These are phyloP conservation scores for Pyrgus malvae DNA, from an alignment of 2,888 invertebrate genomes.

Conservation along the genomic window DNA sequence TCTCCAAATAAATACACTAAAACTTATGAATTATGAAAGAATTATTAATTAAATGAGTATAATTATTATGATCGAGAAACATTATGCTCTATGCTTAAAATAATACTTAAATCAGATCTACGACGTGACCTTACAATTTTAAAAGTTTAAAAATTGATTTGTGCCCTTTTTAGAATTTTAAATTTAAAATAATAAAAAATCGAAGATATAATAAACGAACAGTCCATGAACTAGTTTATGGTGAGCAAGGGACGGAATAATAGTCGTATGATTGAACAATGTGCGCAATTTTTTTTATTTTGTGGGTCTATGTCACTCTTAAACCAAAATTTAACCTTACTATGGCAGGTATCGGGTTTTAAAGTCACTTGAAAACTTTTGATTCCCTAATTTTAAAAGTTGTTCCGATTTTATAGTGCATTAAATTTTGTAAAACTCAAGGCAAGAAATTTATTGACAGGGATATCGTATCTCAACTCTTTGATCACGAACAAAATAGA, in stretches of 20 bases:
- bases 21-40: conserved; percentile 62
- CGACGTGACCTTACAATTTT: conserved; percentile 28
- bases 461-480: too few relatives aligned
- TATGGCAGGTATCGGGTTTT: too few relatives aligned
- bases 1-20: conserved; percentile 69
- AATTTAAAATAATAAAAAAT: conserved; percentile 7
- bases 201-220: conserved; percentile 2
- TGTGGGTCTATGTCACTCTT: too few relatives aligned
- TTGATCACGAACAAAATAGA: too few relatives aligned
- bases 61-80: conserved; percentile 69
- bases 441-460: too few relatives aligned
- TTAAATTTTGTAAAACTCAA: too few relatives aligned
- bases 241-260: conserved; percentile 70
- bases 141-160: conserved; percentile 35
- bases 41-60: conserved; percentile 70
- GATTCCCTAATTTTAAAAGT: too few relatives aligned
- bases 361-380: too few relatives aligned
- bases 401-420: too few relatives aligned
- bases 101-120: conserved; percentile 32
- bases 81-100: conserved; percentile 58
- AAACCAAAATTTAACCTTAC: too few relatives aligned
- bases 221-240: conserved; percentile 34
- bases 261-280: conserved; percentile 37
- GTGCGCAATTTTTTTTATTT: not conserved
- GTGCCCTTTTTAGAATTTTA: conserved; percentile 45